Conservation (phyloP, 2,113 vertebrate genomes). For the Patagioenas fasciata region DNA sequence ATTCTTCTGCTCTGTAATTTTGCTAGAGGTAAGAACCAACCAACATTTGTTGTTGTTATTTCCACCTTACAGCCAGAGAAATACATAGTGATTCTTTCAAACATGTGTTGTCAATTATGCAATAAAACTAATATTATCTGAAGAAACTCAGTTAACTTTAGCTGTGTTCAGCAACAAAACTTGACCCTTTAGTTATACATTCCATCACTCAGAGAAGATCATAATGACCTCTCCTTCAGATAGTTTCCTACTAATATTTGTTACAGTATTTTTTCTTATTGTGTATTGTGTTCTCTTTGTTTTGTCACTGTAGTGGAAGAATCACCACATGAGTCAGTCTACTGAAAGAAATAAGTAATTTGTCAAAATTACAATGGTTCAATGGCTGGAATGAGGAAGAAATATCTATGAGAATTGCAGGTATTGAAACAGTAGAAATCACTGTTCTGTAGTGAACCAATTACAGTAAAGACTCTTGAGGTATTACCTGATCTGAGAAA, state of each 20-base stretch:
- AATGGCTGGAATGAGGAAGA: background rate
- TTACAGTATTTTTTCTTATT: background rate
- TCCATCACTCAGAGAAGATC: background rate
- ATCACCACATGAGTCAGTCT: background rate
- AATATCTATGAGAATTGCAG: background rate
- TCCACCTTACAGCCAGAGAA: background rate
- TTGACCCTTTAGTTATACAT: background rate
- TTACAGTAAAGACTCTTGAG: background rate
- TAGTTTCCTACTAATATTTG: background rate
- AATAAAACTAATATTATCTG: background rate
- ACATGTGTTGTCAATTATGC: background rate
- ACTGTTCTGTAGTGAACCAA: constrained; percentile 1
- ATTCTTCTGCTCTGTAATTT: background rate
- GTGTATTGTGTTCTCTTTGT: background rate
- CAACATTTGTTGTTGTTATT: background rate
- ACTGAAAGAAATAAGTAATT: constrained; percentile 9
- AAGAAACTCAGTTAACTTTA: background rate
- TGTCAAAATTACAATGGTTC: background rate
- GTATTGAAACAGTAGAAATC: background rate
- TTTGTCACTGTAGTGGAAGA: background rate
- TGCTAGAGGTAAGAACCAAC: background rate
- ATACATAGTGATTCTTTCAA: background rate
- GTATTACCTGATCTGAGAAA: background rate
- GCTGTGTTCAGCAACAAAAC: background rate
- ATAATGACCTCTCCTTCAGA: background rate